These are phyloP conservation scores for Empidonax traillii DNA, from an alignment of 2,113 vertebrate genomes.

Conservation along the genomic window DNA sequence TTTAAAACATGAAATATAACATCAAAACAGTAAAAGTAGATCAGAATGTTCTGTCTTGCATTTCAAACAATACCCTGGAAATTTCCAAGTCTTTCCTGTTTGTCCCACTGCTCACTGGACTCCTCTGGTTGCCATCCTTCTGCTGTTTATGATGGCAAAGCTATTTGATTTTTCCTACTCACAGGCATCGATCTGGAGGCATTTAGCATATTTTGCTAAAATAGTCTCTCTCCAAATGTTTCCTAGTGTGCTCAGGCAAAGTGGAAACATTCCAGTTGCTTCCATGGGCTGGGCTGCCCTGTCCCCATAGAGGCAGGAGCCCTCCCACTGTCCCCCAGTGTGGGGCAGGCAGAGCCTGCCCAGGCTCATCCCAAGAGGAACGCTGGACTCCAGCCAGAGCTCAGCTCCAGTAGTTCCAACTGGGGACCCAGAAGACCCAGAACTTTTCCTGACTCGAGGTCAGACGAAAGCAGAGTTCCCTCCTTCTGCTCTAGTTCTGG, in stretches of 20 bases:
- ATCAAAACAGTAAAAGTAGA: constrained; percentile 57
- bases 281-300: background rate
- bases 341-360: background rate
- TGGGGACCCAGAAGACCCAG: constrained; percentile 34
- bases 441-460: constrained; percentile 31
- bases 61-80: constrained; percentile 56
- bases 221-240: constrained; percentile 1
- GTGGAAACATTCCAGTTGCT: constrained; percentile 41
- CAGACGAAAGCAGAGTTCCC: constrained; percentile 41
- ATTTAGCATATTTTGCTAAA: constrained; percentile 41
- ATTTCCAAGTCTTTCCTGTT: constrained; percentile 53
- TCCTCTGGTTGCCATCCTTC: constrained; percentile 20
- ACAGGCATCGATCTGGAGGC: constrained; percentile 52
- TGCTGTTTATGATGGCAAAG: constrained; percentile 43
- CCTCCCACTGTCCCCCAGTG: background rate
- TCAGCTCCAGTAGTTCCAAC: constrained; percentile 4
- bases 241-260: background rate
- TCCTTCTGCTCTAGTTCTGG: constrained; percentile 57
- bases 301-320: background rate
- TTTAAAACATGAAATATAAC: constrained; percentile 46
- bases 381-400: background rate
- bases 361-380: background rate
- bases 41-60: constrained; percentile 53
- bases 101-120: background rate
- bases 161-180: constrained; percentile 23